Conservation (phyloP, 2,113 vertebrate genomes). For the Sclerurus mexicanus region DNA sequence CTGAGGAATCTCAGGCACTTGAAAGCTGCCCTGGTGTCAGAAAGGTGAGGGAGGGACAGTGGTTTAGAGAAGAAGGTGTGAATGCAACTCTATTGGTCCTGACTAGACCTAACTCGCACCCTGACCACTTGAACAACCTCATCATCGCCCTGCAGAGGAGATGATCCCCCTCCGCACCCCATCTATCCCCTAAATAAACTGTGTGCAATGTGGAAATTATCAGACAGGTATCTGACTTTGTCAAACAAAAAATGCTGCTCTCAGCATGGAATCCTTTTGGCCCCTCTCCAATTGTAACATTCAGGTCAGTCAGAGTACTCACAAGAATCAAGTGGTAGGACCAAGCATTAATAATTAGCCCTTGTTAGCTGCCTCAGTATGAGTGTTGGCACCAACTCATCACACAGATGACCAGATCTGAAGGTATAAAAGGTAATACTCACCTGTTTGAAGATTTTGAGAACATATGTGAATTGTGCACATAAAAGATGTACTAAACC, state of each 20-base stretch:
- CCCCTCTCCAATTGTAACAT: background rate
- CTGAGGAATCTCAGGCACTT: slow-evolving; percentile 34
- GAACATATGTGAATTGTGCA: background rate
- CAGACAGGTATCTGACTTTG: background rate
- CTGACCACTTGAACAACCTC: background rate
- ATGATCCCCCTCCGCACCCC: background rate
- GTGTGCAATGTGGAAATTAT: background rate
- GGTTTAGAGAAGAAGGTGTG: background rate
- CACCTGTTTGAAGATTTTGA: background rate
- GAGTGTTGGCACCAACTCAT: background rate
- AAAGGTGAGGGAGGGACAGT: background rate
- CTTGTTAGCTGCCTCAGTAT: background rate
- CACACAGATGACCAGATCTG: background rate
- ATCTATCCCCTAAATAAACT: background rate
- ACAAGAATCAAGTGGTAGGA: background rate
- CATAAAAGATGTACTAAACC: background rate
- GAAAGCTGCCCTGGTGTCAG: background rate
- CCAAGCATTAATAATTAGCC: background rate
- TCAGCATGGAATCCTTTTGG: background rate
- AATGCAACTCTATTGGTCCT: background rate
- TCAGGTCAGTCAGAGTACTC: background rate
- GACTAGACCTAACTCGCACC: background rate
- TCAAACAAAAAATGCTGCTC: background rate
- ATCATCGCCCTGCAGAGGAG: background rate
- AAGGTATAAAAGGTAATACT: background rate